These are phyloP conservation scores for Suillia variegata DNA, from an alignment of 2,888 invertebrate genomes.

Conservation along the genomic window DNA sequence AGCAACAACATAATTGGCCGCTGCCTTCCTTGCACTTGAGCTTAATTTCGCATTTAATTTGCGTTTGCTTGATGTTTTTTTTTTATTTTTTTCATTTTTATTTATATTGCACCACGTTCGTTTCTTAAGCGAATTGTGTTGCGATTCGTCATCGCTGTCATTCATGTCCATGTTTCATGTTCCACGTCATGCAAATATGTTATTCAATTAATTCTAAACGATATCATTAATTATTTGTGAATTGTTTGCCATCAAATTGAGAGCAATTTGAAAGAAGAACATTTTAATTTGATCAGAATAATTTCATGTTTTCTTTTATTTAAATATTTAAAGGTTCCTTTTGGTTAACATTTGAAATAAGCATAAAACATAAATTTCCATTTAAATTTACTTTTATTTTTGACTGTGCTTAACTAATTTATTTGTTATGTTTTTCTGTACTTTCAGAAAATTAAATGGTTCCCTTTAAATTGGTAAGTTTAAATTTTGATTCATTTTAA, in stretches of 20 bases:
- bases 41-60: constrained; percentile 18
- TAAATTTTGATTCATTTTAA: neutral
- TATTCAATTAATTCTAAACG: constrained; percentile 10
- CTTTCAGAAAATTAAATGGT: constrained; percentile 8
- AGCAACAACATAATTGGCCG: too few relatives aligned
- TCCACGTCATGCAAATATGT: neutral
- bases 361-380: too few relatives aligned
- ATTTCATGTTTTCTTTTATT: too few relatives aligned
- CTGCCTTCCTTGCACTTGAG: constrained; percentile 18
- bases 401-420: neutral
- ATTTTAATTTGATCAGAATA: too few relatives aligned
- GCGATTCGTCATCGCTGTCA: neutral
- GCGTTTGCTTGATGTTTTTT: constrained; percentile 10
- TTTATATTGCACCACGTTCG: neutral
- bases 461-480: constrained; percentile 12
- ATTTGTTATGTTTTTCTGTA: neutral
- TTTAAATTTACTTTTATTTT: too few relatives aligned
- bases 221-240: constrained; percentile 10
- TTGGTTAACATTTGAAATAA: too few relatives aligned
- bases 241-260: neutral
- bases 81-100: constrained; percentile 8
- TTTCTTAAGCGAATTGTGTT: neutral
- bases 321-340: too few relatives aligned
- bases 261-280: too few relatives aligned
- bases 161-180: neutral